Evolutionary conservation across 2,113 vertebrate species (phyloP).

Genomic region (Varanus komodoensis): DNA sequence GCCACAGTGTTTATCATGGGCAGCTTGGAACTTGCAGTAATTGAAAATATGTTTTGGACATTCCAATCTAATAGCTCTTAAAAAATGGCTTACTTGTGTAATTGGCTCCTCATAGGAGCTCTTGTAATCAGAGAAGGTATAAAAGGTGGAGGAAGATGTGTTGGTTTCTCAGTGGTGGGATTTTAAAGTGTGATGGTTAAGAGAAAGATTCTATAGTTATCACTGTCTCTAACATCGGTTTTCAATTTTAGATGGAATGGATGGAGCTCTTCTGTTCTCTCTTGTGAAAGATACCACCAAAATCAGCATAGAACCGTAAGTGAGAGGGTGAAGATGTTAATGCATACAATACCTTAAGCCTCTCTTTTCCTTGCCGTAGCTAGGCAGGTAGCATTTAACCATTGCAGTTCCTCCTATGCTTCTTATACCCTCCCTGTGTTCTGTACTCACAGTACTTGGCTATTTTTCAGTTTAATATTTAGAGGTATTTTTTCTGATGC

Average conservation of each 20-base stretch:
- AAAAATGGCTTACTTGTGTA: too few relatives aligned
- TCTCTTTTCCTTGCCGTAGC: background rate
- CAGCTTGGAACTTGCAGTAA: background rate
- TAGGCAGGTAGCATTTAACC: background rate
- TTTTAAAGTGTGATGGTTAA: background rate
- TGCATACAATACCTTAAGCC: too few relatives aligned
- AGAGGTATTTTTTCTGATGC: background rate
- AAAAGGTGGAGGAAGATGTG: background rate
- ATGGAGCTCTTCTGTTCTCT: slow-evolving; percentile 57
- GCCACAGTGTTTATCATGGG: background rate
- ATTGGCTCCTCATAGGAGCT: background rate
- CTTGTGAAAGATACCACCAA: slow-evolving; percentile 74
- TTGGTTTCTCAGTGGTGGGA: background rate
- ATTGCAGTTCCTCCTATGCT: background rate
- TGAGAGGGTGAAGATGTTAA: background rate
- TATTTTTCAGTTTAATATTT: background rate
- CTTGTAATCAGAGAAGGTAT: background rate
- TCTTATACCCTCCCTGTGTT: background rate
- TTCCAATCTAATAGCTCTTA: background rate
- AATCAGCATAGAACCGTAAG: slow-evolving; percentile 79
- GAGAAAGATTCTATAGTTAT: background rate
- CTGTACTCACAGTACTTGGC: background rate
- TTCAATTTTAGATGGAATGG: slow-evolving; percentile 61
- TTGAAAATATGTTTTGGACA: background rate
- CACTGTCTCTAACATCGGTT: background rate